Conservation (phyloP, 2,888 invertebrate species). For the Orchesella flavescens region DNA sequence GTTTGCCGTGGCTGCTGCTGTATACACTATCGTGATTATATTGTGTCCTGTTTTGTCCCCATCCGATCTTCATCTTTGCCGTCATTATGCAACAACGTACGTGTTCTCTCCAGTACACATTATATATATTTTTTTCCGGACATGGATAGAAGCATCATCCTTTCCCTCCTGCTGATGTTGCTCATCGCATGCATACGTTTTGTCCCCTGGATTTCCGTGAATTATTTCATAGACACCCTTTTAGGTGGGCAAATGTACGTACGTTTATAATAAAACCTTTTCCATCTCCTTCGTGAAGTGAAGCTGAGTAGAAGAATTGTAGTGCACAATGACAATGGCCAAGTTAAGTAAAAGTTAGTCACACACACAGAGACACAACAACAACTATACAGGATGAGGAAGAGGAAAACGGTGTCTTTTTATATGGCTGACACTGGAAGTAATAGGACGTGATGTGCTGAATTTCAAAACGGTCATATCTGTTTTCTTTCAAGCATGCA, state of each 20-base stretch:
- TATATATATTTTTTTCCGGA: conserved; percentile 25
- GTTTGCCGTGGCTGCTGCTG: conserved; percentile 15
- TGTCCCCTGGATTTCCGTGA: conserved; percentile 55
- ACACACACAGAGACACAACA: conserved; percentile 18
- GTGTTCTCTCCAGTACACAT: background rate
- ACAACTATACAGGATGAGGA: conserved; percentile 21
- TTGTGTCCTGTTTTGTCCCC: conserved; percentile 45
- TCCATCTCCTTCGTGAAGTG: background rate
- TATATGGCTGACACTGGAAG: conserved; percentile 34
- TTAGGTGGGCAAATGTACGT: conserved; percentile 33
- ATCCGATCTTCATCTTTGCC: conserved; percentile 19
- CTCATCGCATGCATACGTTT: conserved; percentile 22
- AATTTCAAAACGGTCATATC: conserved; percentile 48
- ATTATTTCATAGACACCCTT: conserved; percentile 53
- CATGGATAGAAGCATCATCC: conserved; percentile 9
- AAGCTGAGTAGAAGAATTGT: conserved; percentile 25
- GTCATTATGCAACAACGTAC: conserved; percentile 15
- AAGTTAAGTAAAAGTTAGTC: conserved; percentile 56
- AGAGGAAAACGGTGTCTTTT: conserved; percentile 42
- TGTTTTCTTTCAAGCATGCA: conserved; percentile 24
- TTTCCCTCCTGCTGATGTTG: conserved; percentile 56
- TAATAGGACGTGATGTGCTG: conserved; percentile 52
- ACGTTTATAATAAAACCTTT: conserved; percentile 1
- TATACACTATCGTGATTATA: conserved; percentile 10
- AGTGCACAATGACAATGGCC: conserved; percentile 17